phyloP scores from a whole-genome alignment of 2,888 invertebrate species.

The Caenorhabditis sp. region DNA sequence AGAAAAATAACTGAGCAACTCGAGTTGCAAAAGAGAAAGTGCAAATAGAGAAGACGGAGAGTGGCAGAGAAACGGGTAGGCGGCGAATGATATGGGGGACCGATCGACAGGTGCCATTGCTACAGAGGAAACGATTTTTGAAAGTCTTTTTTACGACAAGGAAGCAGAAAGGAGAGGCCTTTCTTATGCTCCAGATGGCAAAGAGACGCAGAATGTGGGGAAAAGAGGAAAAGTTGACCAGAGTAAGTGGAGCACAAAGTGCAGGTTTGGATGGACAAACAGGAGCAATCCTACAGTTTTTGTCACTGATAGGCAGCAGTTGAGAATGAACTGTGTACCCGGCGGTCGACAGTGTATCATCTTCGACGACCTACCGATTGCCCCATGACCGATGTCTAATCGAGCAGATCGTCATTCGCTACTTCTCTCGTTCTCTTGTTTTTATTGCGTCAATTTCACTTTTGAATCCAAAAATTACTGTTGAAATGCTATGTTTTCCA shows the following conservation, averaged over 20 bases:
- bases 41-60: constrained; percentile 27
- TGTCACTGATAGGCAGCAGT: constrained; percentile 29
- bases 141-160: constrained; percentile 4
- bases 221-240: background rate
- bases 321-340: constrained; percentile 39
- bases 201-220: constrained; percentile 30
- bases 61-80: constrained; percentile 27
- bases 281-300: constrained; percentile 15
- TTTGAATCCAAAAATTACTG: too few species aligned
- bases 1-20: constrained; percentile 31
- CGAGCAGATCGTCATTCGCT: constrained; percentile 34
- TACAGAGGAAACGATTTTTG: constrained; percentile 4
- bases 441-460: constrained; percentile 5
- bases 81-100: constrained; percentile 4
- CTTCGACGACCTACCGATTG: background rate
- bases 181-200: background rate
- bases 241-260: constrained; percentile 8
- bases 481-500: background rate
- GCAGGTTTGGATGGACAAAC: constrained; percentile 13
- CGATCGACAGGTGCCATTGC: constrained; percentile 30
- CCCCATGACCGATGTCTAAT: constrained; percentile 24
- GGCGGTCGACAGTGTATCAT: background rate
- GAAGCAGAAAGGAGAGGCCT: background rate
- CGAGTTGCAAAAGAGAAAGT: constrained; percentile 31
- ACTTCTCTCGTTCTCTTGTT: background rate